Conservation (phyloP, 2,113 vertebrate species). For the Neogobius melanostomus region DNA sequence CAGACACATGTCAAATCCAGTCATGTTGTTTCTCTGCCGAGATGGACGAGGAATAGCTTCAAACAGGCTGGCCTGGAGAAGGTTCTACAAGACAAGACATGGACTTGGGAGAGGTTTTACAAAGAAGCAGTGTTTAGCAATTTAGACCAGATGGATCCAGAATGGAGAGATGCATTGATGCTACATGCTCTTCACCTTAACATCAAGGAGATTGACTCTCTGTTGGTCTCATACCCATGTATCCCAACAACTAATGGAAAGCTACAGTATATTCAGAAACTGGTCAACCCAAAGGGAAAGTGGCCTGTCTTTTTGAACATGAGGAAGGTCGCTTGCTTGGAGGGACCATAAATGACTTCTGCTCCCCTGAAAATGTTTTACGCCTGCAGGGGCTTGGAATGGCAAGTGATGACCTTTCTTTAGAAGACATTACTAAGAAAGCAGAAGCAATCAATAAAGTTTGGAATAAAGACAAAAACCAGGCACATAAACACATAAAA, state of each 20-base stretch:
- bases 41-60: conserved; percentile 72
- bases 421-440: conserved; percentile 77
- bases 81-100: conserved; percentile 65
- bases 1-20: conserved; percentile 56
- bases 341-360: conserved; percentile 67
- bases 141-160: conserved; percentile 63
- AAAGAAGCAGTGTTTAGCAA: conserved; percentile 77
- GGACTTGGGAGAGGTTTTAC: conserved; percentile 78
- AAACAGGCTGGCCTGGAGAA: conserved; percentile 50
- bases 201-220: conserved; percentile 60
- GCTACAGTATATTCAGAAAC: conserved; percentile 72
- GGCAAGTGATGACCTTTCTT: conserved; percentile 63
- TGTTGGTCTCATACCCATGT: conserved; percentile 72
- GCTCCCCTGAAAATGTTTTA: conserved; percentile 66
- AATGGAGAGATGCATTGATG: conserved; percentile 72
- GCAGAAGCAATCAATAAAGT: conserved; percentile 58
- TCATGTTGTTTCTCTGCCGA: conserved; percentile 74
- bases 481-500: conserved; percentile 56
- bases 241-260: conserved; percentile 71
- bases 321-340: conserved; percentile 74
- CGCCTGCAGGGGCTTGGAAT: conserved; percentile 79
- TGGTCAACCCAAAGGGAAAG: conserved; percentile 78
- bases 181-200: conserved; percentile 79
- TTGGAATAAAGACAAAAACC: conserved; percentile 53
- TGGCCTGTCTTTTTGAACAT: conserved; percentile 74